Evolutionary conservation across 2,888 invertebrate species (phyloP).

Genomic region (Horisme vitalbata): DNA sequence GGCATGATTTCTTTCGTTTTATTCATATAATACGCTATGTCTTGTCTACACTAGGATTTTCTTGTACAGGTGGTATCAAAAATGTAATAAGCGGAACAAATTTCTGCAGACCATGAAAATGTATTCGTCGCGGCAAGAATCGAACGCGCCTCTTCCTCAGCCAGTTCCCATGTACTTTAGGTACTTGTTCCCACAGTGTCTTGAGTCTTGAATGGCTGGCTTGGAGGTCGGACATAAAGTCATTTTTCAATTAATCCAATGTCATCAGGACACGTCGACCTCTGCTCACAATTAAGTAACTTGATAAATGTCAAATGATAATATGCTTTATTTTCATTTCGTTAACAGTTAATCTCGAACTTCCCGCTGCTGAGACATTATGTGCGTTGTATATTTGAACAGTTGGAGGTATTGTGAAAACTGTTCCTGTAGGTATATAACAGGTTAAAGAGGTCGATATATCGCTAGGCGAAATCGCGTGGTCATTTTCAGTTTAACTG

Average conservation of each 20-base stretch:
- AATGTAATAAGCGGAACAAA: no score
- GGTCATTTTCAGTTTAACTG: constrained; percentile 5
- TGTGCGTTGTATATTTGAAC: constrained; percentile 59
- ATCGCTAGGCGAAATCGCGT: constrained; percentile 3
- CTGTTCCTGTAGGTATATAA: constrained; percentile 38
- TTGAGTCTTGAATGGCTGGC: constrained; percentile 54
- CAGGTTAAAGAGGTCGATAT: constrained; percentile 30
- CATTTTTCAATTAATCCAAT: constrained; percentile 78
- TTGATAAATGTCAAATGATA: constrained; percentile 39
- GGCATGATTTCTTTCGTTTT: constrained; percentile 56
- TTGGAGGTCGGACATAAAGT: constrained; percentile 69
- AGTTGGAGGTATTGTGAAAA: constrained; percentile 46
- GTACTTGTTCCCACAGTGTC: constrained; percentile 58
- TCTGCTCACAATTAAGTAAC: constrained; percentile 46
- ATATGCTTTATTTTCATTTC: constrained; percentile 43
- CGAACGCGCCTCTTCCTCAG: no score
- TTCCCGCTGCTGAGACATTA: constrained; percentile 30
- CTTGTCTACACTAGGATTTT: no score
- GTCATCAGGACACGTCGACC: constrained; percentile 71
- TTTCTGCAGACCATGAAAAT: no score
- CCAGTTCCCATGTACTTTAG: constrained; percentile 30
- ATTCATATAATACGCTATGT: no score
- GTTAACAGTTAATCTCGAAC: constrained; percentile 45
- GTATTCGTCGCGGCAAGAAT: no score
- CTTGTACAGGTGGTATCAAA: no score